Evolutionary conservation across 2,113 vertebrate species (phyloP).

Genomic region (Chaetops frenatus): DNA sequence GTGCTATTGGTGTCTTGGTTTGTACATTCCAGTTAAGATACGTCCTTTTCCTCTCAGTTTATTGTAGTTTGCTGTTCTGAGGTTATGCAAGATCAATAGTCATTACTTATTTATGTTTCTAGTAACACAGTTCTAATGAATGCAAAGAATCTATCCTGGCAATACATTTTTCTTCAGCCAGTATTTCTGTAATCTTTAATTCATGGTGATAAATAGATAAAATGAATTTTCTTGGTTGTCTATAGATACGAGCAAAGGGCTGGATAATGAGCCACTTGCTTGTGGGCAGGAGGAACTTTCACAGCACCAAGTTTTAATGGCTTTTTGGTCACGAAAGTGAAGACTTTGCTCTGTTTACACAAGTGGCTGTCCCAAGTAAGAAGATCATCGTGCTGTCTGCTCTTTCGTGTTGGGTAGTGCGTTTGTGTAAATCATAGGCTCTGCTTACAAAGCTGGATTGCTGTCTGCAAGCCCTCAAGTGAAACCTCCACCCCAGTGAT

Average conservation of each 20-base stretch:
- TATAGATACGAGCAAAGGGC: not conserved
- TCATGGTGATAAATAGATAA: constrained; percentile 25
- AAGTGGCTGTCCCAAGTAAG: not conserved
- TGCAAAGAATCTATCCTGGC: constrained; percentile 35
- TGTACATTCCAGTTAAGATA: not conserved
- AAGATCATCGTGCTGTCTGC: fast-evolving
- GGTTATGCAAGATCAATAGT: constrained; percentile 48
- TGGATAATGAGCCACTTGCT: not conserved
- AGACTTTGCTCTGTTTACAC: not conserved
- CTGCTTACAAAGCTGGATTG: not conserved
- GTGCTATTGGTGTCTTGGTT: not conserved
- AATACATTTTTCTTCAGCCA: constrained; percentile 10
- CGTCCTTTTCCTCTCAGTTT: constrained; percentile 27
- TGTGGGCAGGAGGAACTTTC: not conserved
- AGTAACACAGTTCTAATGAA: constrained; percentile 66
- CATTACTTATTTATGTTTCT: constrained; percentile 62
- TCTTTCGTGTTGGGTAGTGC: not conserved
- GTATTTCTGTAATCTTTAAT: constrained; percentile 48
- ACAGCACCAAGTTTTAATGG: not conserved
- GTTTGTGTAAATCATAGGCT: not conserved
- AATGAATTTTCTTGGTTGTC: not conserved
- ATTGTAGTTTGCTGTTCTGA: constrained; percentile 50
- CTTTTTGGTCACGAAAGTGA: not conserved
- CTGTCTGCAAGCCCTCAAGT: not conserved
- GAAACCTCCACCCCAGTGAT: not conserved